These are phyloP conservation scores for Perca flavescens DNA, from an alignment of 2,113 vertebrate genomes.

Conservation along the genomic window DNA sequence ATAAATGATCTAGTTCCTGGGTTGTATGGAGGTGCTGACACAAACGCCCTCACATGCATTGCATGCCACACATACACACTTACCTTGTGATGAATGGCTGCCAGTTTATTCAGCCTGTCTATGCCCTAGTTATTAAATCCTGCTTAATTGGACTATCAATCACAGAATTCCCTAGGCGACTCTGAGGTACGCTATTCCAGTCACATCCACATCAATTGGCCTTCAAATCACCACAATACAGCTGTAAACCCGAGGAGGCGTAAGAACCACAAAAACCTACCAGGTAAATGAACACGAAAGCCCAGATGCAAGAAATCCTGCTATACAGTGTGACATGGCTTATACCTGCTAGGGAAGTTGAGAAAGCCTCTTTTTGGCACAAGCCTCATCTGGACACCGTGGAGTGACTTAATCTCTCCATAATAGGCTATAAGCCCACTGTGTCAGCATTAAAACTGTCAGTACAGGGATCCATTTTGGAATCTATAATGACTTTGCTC, in stretches of 20 bases:
- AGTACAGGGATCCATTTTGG: not conserved
- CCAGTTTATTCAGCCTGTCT: constrained; percentile 69
- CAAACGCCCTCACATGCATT: constrained; percentile 46
- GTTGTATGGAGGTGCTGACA: constrained; percentile 45
- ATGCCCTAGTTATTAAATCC: constrained; percentile 82
- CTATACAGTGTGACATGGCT: constrained; percentile 13
- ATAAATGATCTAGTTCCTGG: constrained; percentile 63
- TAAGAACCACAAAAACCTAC: constrained; percentile 25
- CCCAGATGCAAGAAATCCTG: constrained; percentile 53
- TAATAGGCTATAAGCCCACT: not conserved
- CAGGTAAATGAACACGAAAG: constrained; percentile 51
- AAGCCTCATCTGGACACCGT: constrained; percentile 23
- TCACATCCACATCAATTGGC: constrained; percentile 65
- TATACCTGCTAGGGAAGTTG: not conserved
- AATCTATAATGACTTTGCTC: not conserved
- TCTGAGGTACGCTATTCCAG: constrained; percentile 62
- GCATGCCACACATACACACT: constrained; percentile 42
- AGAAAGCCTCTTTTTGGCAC: constrained; percentile 32
- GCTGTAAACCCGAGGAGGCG: constrained; percentile 27
- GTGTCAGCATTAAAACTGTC: not conserved
- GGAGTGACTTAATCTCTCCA: constrained; percentile 5
- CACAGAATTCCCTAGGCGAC: constrained; percentile 67
- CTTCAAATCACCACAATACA: constrained; percentile 55
- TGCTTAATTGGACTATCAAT: constrained; percentile 84
- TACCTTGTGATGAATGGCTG: constrained; percentile 78